Evolutionary conservation across 2,888 invertebrate genomes (phyloP).

Genomic region (Strigamia transsilvanica): DNA sequence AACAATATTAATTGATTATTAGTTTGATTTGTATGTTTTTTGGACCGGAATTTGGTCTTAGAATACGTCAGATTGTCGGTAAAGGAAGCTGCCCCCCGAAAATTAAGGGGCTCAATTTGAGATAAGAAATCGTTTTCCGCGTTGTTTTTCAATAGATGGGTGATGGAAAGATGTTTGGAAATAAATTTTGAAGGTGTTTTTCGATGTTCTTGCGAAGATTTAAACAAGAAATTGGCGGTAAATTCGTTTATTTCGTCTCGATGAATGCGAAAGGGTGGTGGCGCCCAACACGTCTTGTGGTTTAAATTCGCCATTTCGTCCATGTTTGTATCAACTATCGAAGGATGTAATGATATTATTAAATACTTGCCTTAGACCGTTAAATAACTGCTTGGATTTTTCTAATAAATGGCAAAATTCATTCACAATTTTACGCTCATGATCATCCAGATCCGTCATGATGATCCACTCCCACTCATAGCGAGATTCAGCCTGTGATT

Average conservation of each 20-base stretch:
- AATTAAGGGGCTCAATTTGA: constrained; percentile 17
- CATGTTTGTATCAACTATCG: not conserved
- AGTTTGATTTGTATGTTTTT: not conserved
- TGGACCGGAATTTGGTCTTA: not conserved
- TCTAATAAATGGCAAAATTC: constrained; percentile 96
- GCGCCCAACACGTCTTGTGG: constrained; percentile 11
- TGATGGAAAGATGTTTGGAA: not conserved
- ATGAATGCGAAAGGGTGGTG: not conserved
- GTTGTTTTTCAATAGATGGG: not conserved
- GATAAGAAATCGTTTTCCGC: not conserved
- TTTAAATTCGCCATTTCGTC: not conserved
- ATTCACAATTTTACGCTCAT: constrained; percentile 89
- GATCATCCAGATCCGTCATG: constrained; percentile 81
- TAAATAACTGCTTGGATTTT: constrained; percentile 96
- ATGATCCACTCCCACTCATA: constrained; percentile 56
- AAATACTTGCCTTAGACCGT: constrained; percentile 80
- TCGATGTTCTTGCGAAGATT: not conserved
- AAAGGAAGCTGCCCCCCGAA: constrained; percentile 3
- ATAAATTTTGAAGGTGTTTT: not conserved
- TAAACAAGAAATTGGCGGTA: constrained; percentile 33
- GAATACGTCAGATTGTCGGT: not conserved
- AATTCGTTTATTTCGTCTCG: constrained; percentile 27
- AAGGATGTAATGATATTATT: not conserved
- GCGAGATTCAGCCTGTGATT: constrained; percentile 13
- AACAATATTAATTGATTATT: not conserved